phyloP scores from a whole-genome alignment of 2,113 vertebrate genomes.

The Hoplias malabaricus region DNA sequence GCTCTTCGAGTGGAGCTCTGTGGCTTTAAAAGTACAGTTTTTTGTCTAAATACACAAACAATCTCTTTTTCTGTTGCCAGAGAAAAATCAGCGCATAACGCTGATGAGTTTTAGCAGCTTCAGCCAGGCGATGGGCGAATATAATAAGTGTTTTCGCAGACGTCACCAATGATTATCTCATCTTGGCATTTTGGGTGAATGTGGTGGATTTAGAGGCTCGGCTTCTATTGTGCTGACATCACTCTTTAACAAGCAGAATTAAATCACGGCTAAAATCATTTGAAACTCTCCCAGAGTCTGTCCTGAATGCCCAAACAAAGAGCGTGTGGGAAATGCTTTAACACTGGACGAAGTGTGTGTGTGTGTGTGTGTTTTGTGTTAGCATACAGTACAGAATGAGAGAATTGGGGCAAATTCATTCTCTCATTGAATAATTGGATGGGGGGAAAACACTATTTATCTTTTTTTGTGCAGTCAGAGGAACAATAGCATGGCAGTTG shows the following conservation, averaged over 20 bases:
- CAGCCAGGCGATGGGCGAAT: constrained; percentile 88
- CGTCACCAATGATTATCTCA: constrained; percentile 87
- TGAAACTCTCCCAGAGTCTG: constrained; percentile 75
- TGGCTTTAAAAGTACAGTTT: constrained; percentile 68
- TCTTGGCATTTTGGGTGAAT: constrained; percentile 87
- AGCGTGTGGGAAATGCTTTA: constrained; percentile 69
- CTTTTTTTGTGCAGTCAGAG: constrained; percentile 47
- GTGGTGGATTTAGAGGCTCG: constrained; percentile 86
- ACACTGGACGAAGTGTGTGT: constrained; percentile 17
- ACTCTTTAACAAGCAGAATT: constrained; percentile 80
- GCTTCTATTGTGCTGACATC: constrained; percentile 86
- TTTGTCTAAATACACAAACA: constrained; percentile 68
- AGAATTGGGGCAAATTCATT: constrained; percentile 67
- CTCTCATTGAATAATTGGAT: constrained; percentile 65
- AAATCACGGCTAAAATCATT: constrained; percentile 80
- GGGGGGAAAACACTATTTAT: constrained; percentile 57
- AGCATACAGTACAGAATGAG: constrained; percentile 47
- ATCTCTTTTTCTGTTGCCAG: constrained; percentile 63
- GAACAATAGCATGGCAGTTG: constrained; percentile 51
- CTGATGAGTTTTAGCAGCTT: constrained; percentile 91
- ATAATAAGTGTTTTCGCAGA: constrained; percentile 91
- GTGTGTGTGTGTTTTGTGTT: constrained; percentile 46
- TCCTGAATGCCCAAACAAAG: constrained; percentile 68
- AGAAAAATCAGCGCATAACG: constrained; percentile 75
- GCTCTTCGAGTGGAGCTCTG: constrained; percentile 55